Percentiles rank a stretch among this genome's conserved stretches.
These are phyloP conservation scores for Macaria notata DNA, from an alignment of 2,888 invertebrate genomes.

Conservation along the genomic window DNA sequence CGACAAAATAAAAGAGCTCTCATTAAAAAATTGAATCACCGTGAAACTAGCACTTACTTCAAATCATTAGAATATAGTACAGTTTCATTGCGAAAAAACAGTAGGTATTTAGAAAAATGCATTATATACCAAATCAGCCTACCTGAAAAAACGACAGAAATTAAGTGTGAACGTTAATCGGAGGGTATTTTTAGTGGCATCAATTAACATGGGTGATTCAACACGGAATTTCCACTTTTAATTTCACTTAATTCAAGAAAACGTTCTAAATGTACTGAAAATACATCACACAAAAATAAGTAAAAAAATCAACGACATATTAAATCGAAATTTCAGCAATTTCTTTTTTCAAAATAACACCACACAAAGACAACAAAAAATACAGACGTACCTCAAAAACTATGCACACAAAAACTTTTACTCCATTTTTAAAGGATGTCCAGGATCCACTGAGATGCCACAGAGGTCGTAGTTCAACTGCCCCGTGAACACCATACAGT, in stretches of 20 bases:
- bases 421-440: constrained; percentile 38
- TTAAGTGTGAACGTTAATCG: neutral
- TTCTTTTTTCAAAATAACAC: neutral
- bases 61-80: too few species aligned
- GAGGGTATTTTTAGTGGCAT: constrained; percentile 4
- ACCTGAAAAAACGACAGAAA: neutral
- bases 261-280: neutral
- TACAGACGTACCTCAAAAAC: constrained; percentile 21
- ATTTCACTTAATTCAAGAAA: neutral
- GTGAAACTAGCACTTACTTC: too few species aligned
- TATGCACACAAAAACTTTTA: too few species aligned
- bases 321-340: too few species aligned
- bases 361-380: neutral
- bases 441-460: constrained; percentile 44
- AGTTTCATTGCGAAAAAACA: too few species aligned
- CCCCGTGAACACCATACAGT: constrained; percentile 56
- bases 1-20: too few species aligned
- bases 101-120: too few species aligned
- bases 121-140: neutral
- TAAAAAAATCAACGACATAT: too few species aligned
- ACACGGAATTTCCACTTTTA: neutral
- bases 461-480: constrained; percentile 63
- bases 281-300: neutral
- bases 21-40: too few species aligned
- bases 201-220: constrained; percentile 10